A percentile compares a stretch with the other conserved stretches of the same genome.
Evolutionary conservation across 2,113 vertebrate species (phyloP).

Genomic region (Tachysurus fulvidraco): DNA sequence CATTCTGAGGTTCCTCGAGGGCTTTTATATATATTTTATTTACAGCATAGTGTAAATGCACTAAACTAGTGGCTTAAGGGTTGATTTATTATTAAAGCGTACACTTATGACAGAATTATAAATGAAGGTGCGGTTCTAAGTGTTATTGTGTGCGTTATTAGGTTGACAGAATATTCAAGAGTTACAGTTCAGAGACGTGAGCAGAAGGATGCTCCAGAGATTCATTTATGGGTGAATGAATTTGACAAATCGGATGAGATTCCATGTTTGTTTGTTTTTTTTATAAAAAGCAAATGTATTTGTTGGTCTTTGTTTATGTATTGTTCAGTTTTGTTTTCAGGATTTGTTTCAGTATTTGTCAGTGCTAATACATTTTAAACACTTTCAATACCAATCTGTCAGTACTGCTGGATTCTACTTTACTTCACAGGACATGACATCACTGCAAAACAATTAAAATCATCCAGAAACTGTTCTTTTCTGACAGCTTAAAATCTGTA

Average conservation of each 20-base stretch:
- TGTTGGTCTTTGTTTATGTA: not conserved
- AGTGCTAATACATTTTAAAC: not conserved
- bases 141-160: not conserved
- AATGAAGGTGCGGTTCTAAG: not conserved
- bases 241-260: not conserved
- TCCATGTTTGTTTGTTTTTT: not conserved
- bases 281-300: not conserved
- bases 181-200: not conserved
- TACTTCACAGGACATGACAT: not conserved
- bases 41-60: not conserved
- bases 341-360: not conserved
- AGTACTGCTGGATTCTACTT: not conserved
- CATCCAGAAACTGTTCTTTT: not conserved
- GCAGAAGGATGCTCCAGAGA: not conserved
- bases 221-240: not conserved
- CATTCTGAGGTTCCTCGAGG: not conserved
- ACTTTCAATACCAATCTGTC: not conserved
- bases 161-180: not conserved
- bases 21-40: not conserved
- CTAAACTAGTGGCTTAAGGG: not conserved
- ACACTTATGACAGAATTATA: not conserved
- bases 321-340: not conserved
- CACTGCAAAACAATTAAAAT: not conserved
- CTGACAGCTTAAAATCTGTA: no score
- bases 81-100: slow-evolving; percentile 26